Evolutionary conservation across 2,888 invertebrate genomes (phyloP), one percentile per base, ranked within the genome.

Genomic region (Ferrisia virgata): DNA sequence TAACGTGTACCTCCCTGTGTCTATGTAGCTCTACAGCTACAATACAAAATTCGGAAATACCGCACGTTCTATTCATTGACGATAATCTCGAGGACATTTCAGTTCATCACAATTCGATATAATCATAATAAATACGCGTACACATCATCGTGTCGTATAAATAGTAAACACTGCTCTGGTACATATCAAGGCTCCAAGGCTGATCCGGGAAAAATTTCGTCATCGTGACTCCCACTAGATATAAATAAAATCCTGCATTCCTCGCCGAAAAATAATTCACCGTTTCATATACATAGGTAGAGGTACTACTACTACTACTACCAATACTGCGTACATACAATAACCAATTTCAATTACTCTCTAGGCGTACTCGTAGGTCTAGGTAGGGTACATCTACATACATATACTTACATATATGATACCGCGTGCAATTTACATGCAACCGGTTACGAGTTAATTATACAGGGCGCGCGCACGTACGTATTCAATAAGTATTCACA

Each of bases 31-130:
- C 22, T 25, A 25, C 58, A 13, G 25, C 9, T 64, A 25, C 58
- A 64, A 64, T 64, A 64, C 58, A 64, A 13, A 64, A 64, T 64
- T 64, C 58, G 58, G 58, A 64, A 64, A 64, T 64, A 64, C 58
- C 58, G 13, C 58, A 1, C 13, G 58, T 28, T 28, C 58, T 28
- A 64, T 64, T 64, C 58, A 64, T 22, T 28, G 25, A 8, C 47
- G 47, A 6, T 47, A 3, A 64, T 64, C 58, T 64, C 58, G 58
- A 64, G 58, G 58, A 64, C 58, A 64, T 28, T 13, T 25, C 25
- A 64, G 58, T 64, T 64, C 58, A 64, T 64, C 58, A 25, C 28
- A 64, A 25, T 64, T 64, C 13, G 25, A 64, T 64, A 64, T 13
- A 22, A 43, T 43, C n/a, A 47, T 18, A 47, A 47, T 18, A 47